Percentiles rank a stretch among this genome's conserved stretches.
phyloP scores from a whole-genome alignment of 2,888 invertebrate species.

The Pandemis heparana region DNA sequence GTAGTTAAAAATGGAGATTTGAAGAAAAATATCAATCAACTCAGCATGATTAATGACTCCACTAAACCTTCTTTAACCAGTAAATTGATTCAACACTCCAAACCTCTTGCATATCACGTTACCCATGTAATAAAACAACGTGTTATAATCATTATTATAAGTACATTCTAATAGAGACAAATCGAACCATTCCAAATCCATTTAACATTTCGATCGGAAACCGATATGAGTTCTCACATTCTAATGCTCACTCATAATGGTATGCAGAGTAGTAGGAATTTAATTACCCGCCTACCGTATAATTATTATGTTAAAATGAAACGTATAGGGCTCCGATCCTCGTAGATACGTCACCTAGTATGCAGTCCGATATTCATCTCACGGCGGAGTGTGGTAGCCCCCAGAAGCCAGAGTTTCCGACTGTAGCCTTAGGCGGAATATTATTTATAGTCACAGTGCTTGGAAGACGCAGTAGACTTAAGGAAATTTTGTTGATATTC shows the following conservation, averaged over 20 bases:
- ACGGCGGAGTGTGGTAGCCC: conserved; percentile 41
- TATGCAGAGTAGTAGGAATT: conserved; percentile 38
- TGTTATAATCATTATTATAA: background rate
- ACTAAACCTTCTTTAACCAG: background rate
- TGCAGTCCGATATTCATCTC: conserved; percentile 42
- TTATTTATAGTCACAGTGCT: conserved; percentile 52
- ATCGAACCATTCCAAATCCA: conserved; percentile 12
- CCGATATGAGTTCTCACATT: conserved; percentile 37
- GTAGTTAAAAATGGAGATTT: background rate
- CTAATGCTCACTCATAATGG: conserved; percentile 33
- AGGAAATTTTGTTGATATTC: background rate
- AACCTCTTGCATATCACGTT: background rate
- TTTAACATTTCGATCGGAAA: conserved; percentile 34
- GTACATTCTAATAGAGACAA: conserved; percentile 19
- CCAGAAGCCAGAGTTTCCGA: conserved; percentile 48
- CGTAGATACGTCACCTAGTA: conserved; percentile 42
- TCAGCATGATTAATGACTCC: background rate
- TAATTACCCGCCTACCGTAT: conserved; percentile 41
- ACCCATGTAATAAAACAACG: background rate
- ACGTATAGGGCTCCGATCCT: conserved; percentile 35
- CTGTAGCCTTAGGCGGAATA: conserved; percentile 54
- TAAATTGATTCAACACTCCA: background rate
- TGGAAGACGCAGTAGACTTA: conserved; percentile 17
- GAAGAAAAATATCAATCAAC: background rate
- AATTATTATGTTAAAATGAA: conserved; percentile 43